Conservation (phyloP, 2,797 vertebrate species). For the Bovichtus diacanthus region DNA sequence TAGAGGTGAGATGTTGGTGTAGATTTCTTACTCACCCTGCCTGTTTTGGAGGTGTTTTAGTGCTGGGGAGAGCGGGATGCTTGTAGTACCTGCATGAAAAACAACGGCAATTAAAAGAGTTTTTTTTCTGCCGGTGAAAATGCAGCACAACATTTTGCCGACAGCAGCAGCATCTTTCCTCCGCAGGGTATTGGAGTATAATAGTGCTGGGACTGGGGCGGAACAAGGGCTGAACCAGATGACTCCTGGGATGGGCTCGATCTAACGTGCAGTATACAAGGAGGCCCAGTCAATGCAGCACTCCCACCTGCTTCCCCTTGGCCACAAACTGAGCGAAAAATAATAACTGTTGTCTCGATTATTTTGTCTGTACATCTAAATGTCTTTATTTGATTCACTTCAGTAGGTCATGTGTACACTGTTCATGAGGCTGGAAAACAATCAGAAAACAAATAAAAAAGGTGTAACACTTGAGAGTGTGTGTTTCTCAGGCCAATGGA, state of each 20-base stretch:
- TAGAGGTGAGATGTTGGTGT: slow-evolving; percentile 51
- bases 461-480: neutral
- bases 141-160: slow-evolving; percentile 82
- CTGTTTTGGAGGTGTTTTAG: slow-evolving; percentile 90
- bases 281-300: slow-evolving; percentile 52
- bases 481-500: slow-evolving; percentile 28
- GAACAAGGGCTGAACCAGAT: slow-evolving; percentile 64
- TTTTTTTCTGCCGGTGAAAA: slow-evolving; percentile 82
- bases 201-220: slow-evolving; percentile 72
- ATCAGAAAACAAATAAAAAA: slow-evolving; percentile 20
- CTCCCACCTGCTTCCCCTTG: slow-evolving; percentile 43
- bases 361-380: slow-evolving; percentile 5
- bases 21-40: slow-evolving; percentile 87
- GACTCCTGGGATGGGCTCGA: slow-evolving; percentile 63
- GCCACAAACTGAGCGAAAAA: slow-evolving; percentile 28
- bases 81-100: slow-evolving; percentile 89
- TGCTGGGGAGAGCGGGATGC: slow-evolving; percentile 88
- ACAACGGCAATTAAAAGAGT: slow-evolving; percentile 89
- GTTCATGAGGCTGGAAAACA: slow-evolving; percentile 2
- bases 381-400: slow-evolving; percentile 20
- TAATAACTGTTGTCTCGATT: neutral
- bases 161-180: slow-evolving; percentile 81
- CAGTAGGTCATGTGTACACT: slow-evolving; percentile 1
- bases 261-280: slow-evolving; percentile 50
- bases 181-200: slow-evolving; percentile 71